A percentile compares a stretch with the other conserved stretches of the same genome.
Evolutionary conservation across 2,888 invertebrate genomes (phyloP).

Genomic region (Frankliniella fusca): DNA sequence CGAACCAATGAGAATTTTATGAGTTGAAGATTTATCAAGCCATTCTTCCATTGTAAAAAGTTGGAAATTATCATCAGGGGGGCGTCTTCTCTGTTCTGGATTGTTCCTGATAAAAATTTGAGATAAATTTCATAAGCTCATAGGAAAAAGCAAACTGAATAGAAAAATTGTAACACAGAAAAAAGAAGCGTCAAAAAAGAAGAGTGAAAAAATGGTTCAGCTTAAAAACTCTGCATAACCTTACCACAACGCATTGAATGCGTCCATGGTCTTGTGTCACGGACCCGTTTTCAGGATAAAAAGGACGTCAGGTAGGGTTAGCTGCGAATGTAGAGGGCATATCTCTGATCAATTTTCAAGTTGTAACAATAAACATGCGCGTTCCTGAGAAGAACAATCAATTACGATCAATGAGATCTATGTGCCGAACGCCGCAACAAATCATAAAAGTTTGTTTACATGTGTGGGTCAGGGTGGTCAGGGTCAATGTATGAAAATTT

Average conservation of each 20-base stretch:
- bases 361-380: too few relatives aligned
- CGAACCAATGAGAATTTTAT: background rate
- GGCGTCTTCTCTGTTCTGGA: background rate
- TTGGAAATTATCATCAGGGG: background rate
- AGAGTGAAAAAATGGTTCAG: background rate
- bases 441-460: background rate
- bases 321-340: too few relatives aligned
- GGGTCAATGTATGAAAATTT: background rate
- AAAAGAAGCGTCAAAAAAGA: background rate
- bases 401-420: too few relatives aligned
- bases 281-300: too few relatives aligned
- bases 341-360: too few relatives aligned
- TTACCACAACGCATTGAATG: slow-evolving; percentile 15
- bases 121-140: background rate
- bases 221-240: background rate
- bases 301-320: too few relatives aligned
- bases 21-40: background rate
- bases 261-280: background rate
- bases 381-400: too few relatives aligned
- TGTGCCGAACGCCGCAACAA: too few relatives aligned
- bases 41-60: slow-evolving; percentile 1
- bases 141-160: background rate
- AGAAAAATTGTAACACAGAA: background rate
- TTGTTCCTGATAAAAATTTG: background rate
- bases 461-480: slow-evolving; percentile 4